phyloP scores from a whole-genome alignment of 53 echinoderm and acorn worm species.

The Mesocentrotus franciscanus region DNA sequence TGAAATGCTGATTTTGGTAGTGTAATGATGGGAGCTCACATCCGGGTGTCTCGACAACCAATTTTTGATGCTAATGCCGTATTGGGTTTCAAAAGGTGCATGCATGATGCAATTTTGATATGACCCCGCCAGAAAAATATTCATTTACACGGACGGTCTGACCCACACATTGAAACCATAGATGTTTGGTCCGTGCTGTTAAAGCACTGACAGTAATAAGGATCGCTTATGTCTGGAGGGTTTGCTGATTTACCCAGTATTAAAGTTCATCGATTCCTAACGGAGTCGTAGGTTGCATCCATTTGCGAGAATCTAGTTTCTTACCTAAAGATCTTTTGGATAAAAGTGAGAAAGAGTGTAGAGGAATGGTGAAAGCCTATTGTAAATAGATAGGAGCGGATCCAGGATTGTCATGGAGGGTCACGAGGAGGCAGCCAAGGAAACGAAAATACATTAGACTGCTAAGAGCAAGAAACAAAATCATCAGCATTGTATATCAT shows the following conservation, averaged over 20 bases:
- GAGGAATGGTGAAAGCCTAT: neutral
- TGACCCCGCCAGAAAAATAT: conserved; percentile 49
- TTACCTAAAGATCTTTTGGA: neutral
- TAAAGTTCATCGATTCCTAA: conserved; percentile 6
- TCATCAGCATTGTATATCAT: no score
- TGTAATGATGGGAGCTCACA: neutral
- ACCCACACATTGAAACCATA: conserved; percentile 32
- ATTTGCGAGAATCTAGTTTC: neutral
- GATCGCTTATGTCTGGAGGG: neutral
- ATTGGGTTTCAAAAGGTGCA: conserved; percentile 44
- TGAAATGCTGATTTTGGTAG: neutral
- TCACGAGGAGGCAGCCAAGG: neutral
- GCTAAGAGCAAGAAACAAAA: no score
- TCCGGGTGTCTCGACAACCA: conserved; percentile 23
- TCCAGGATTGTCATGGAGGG: neutral
- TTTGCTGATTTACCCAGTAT: neutral
- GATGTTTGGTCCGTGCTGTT: conserved; percentile 19
- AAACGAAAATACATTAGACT: no score
- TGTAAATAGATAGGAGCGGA: neutral
- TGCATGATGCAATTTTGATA: conserved; percentile 35
- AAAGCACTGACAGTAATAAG: neutral
- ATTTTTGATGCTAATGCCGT: conserved; percentile 10
- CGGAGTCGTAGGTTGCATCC: neutral
- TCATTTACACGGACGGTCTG: conserved; percentile 35
- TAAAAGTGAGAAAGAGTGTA: neutral